Conservation (phyloP, 1,140 invertebrate genomes). For the Drosophila pruinosa region DNA sequence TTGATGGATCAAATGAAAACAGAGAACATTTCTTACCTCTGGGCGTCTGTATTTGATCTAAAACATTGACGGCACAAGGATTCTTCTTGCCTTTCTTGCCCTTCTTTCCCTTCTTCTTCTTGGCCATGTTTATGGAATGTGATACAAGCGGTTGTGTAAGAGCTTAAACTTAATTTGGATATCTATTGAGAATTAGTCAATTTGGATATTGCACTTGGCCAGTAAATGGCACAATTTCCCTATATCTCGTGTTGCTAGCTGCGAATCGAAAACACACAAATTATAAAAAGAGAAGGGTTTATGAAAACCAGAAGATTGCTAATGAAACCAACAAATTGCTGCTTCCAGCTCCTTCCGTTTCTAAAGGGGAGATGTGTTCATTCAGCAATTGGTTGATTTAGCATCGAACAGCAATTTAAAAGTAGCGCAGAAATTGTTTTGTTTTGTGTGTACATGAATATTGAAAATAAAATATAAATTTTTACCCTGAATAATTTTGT, state of each 20-base stretch:
- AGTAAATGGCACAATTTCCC: constrained; percentile 71
- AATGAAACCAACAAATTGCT: neutral
- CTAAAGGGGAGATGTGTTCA: neutral
- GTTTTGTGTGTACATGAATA: neutral
- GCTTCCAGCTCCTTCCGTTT: too few relatives aligned
- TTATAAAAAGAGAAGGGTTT: neutral
- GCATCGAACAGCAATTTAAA: constrained; percentile 1
- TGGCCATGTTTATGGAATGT: constrained; percentile 48
- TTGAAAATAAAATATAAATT: constrained; percentile 27
- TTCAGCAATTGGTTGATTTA: neutral
- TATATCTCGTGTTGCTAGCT: constrained; percentile 33
- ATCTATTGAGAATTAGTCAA: constrained; percentile 45
- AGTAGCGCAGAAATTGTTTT: neutral
- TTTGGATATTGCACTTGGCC: constrained; percentile 76
- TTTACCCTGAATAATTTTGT: constrained; percentile 34
- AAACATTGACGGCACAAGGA: constrained; percentile 35
- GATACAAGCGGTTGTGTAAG: constrained; percentile 3
- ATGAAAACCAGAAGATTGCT: neutral
- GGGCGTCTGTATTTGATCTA: constrained; percentile 35
- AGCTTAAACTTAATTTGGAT: constrained; percentile 42
- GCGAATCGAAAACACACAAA: too few relatives aligned
- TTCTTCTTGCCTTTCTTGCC: constrained; percentile 39
- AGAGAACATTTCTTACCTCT: constrained; percentile 27
- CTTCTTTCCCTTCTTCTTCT: constrained; percentile 67
- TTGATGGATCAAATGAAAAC: neutral